phyloP scores from a whole-genome alignment of 2,888 invertebrate genomes.

The Glyphotaelius pellucidus region DNA sequence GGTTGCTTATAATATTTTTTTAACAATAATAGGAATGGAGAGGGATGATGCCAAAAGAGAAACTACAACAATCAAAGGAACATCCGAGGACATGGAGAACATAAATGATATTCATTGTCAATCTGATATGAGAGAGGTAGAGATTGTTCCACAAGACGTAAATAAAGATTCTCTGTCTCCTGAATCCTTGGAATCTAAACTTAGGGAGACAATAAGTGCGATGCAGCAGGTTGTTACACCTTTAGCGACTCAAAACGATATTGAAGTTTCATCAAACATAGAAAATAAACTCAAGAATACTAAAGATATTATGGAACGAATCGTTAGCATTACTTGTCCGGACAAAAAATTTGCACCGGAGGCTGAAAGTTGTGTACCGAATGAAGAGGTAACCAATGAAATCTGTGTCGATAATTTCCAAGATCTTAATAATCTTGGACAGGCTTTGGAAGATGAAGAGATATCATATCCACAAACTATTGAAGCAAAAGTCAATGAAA shows the following conservation, averaged over 20 bases:
- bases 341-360: not conserved
- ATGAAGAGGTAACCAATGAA: not conserved
- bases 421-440: not conserved
- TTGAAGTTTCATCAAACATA: conserved; percentile 28
- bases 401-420: not conserved
- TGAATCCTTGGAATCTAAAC: conserved; percentile 33
- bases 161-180: not conserved
- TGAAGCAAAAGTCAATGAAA: conserved; percentile 39
- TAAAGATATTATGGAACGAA: conserved; percentile 44
- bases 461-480: not conserved
- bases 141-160: not conserved
- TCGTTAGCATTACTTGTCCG: not conserved
- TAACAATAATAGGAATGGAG: not conserved
- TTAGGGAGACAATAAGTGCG: conserved; percentile 45
- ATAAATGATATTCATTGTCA: not conserved
- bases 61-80: not conserved
- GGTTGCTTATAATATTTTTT: not conserved
- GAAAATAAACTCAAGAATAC: conserved; percentile 46
- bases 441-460: conserved; percentile 6
- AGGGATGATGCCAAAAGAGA: not conserved
- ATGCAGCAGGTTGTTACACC: conserved; percentile 42
- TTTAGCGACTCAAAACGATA: not conserved
- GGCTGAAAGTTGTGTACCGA: not conserved
- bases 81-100: not conserved
- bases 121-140: not conserved